These are phyloP conservation scores for Ladona fulva DNA, from an alignment of 1,140 invertebrate species.

Conservation along the genomic window DNA sequence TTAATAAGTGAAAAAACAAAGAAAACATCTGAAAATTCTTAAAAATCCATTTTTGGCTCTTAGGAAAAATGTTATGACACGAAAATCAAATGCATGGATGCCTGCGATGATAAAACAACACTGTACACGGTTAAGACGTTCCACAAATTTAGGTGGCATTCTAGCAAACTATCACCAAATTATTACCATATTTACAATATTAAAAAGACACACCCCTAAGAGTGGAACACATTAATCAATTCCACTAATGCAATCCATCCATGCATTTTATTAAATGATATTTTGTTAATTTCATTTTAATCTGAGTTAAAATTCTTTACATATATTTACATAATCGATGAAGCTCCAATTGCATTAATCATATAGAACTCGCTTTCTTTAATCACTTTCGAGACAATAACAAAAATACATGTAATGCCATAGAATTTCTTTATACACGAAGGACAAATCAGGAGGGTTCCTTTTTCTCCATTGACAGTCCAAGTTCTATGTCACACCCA, in stretches of 20 bases:
- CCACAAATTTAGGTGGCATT: neutral
- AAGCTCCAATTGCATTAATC: neutral
- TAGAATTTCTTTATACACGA: neutral
- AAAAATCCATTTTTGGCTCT: neutral
- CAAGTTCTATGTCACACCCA: neutral
- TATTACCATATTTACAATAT: neutral
- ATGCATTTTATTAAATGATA: neutral
- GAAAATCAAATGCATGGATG: neutral
- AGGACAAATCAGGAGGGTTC: neutral
- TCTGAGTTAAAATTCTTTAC: neutral
- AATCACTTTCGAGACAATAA: neutral
- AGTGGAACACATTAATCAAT: neutral
- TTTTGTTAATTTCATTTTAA: neutral
- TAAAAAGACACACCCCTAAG: neutral
- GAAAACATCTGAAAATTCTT: neutral
- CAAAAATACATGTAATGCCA: conserved; percentile 1
- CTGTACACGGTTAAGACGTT: neutral
- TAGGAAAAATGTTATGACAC: neutral
- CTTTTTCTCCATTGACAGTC: neutral
- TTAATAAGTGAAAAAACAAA: neutral
- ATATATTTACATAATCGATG: neutral
- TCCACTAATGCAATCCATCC: neutral
- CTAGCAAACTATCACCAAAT: neutral
- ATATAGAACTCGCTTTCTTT: neutral
- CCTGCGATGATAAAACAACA: neutral